Percentiles rank a stretch among this genome's conserved stretches.
These are phyloP conservation scores for Oostethus manadensis DNA, from an alignment of 2,113 vertebrate species.

Conservation along the genomic window DNA sequence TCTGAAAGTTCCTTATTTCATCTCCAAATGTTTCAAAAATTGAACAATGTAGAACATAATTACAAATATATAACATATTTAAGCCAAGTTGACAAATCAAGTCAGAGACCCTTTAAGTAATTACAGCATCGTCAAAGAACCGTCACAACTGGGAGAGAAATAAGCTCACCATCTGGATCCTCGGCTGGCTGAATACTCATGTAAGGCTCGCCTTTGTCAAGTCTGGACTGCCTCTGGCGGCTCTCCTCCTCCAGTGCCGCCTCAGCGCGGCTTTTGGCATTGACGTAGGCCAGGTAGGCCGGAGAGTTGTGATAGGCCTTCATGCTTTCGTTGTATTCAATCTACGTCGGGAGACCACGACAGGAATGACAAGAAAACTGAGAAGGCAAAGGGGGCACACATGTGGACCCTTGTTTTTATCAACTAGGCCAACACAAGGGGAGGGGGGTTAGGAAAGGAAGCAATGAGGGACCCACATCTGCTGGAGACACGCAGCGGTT, in stretches of 20 bases:
- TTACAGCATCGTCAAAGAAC: constrained; percentile 40
- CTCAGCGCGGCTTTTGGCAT: constrained; percentile 93
- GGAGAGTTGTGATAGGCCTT: constrained; percentile 99
- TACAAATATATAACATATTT: no score
- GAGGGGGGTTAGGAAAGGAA: constrained; percentile 44
- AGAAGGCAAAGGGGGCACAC: constrained; percentile 24
- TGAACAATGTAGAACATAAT: no score
- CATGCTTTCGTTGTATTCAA: constrained; percentile 99
- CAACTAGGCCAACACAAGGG: constrained; percentile 24
- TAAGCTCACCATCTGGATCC: constrained; percentile 88
- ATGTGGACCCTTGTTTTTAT: constrained; percentile 33
- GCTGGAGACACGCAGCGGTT: constrained; percentile 48
- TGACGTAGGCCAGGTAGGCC: constrained; percentile 97
- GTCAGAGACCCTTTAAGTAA: no score
- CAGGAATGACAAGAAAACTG: constrained; percentile 50
- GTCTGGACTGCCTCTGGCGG: constrained; percentile 91
- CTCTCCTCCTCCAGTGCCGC: constrained; percentile 96
- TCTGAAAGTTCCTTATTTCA: no score
- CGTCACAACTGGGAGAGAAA: constrained; percentile 38
- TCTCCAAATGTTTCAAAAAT: no score
- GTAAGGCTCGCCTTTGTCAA: constrained; percentile 96
- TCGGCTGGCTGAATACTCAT: constrained; percentile 98
- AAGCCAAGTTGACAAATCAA: no score
- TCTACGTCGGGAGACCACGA: constrained; percentile 73
- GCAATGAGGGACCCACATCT: constrained; percentile 56